These are phyloP conservation scores for Drosophila watanabei DNA, from an alignment of 1,140 invertebrate species.

Conservation along the genomic window DNA sequence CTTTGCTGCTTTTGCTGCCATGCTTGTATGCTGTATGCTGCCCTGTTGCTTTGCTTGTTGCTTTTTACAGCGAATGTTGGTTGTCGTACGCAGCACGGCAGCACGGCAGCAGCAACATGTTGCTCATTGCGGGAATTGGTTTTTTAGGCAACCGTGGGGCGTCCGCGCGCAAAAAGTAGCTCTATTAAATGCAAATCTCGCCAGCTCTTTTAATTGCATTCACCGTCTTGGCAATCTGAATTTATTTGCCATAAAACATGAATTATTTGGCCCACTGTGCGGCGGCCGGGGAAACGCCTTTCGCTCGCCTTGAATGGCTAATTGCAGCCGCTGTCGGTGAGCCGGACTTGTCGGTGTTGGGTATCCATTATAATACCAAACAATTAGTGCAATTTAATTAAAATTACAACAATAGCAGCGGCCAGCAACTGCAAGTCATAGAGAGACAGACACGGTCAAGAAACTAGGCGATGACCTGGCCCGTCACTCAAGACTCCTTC, in stretches of 20 bases:
- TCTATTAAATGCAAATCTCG: slow-evolving; percentile 79
- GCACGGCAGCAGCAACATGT: slow-evolving; percentile 53
- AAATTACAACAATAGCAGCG: slow-evolving; percentile 58
- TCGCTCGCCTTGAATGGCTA: slow-evolving; percentile 64
- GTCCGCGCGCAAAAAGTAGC: slow-evolving; percentile 39
- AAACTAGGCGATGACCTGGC: slow-evolving; percentile 66
- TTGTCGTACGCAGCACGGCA: slow-evolving; percentile 48
- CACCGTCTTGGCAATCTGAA: slow-evolving; percentile 46
- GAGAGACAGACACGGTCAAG: slow-evolving; percentile 20
- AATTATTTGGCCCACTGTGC: slow-evolving; percentile 62
- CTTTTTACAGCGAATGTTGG: slow-evolving; percentile 32
- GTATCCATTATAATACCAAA: slow-evolving; percentile 75
- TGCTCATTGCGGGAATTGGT: slow-evolving; percentile 44
- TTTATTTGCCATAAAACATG: slow-evolving; percentile 60
- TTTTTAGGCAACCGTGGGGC: slow-evolving; percentile 44
- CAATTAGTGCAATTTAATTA: slow-evolving; percentile 84
- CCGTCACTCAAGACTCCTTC: slow-evolving; percentile 59
- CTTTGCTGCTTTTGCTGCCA: slow-evolving; percentile 44
- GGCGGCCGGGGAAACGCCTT: slow-evolving; percentile 48
- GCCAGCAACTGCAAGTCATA: slow-evolving; percentile 66
- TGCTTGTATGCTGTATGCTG: slow-evolving; percentile 24
- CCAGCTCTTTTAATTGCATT: slow-evolving; percentile 68
- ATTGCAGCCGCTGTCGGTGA: slow-evolving; percentile 50
- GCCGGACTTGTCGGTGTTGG: slow-evolving; percentile 36
- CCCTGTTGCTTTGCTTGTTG: slow-evolving; percentile 27